A percentile compares a stretch with the other conserved stretches of the same genome.
phyloP scores from a whole-genome alignment of 2,113 vertebrate genomes.

The Asarcornis scutulata region DNA sequence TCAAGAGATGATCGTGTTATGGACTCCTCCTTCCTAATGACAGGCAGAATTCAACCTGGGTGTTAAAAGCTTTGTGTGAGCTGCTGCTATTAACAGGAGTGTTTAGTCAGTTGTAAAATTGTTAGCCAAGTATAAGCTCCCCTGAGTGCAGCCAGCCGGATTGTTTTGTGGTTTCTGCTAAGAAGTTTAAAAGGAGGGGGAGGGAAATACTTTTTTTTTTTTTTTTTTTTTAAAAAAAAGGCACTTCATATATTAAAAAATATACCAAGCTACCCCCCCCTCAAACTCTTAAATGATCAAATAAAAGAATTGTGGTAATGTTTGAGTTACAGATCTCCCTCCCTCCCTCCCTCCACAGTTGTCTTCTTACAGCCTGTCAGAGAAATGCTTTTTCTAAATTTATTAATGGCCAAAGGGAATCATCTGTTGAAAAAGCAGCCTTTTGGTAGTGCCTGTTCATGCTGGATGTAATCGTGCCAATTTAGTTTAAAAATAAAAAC shows the following conservation, averaged over 20 bases:
- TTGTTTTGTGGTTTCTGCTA: neutral
- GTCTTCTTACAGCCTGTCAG: neutral
- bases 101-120: constrained; percentile 30
- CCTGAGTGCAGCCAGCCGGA: neutral
- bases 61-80: constrained; percentile 1
- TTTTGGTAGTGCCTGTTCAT: constrained; percentile 52
- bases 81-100: neutral
- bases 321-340: neutral
- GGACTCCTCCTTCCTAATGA: neutral
- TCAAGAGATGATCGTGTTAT: neutral
- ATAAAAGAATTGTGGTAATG: neutral
- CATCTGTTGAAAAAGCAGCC: constrained; percentile 20
- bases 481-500: constrained; percentile 70
- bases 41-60: neutral
- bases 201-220: too few relatives aligned
- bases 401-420: constrained; percentile 39
- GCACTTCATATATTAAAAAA: neutral
- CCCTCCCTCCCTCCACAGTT: too few relatives aligned
- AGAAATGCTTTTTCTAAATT: constrained; percentile 1
- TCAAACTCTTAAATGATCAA: neutral
- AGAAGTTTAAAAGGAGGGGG: neutral
- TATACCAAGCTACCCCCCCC: neutral
- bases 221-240: neutral
- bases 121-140: neutral
- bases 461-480: constrained; percentile 50